A percentile compares a stretch with the other conserved stretches of the same genome.
Conservation (phyloP, 2,113 vertebrate species). For the Pholis gunnellus region DNA sequence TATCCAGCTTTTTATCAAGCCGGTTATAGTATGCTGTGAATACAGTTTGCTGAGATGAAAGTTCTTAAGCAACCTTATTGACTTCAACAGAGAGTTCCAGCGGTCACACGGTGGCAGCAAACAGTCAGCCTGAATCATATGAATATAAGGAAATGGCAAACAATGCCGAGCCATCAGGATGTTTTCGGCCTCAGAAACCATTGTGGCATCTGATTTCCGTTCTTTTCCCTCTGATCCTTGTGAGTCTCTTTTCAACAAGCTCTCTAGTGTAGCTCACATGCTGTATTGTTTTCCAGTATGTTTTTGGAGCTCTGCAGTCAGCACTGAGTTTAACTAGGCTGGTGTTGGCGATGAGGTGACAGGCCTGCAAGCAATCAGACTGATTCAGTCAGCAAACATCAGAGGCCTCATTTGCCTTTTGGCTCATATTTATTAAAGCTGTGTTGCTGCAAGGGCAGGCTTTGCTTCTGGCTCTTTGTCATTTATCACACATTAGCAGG, state of each 20-base stretch:
- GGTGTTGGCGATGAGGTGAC: conserved; percentile 69
- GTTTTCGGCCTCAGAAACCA: conserved; percentile 59
- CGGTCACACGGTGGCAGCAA: conserved; percentile 72
- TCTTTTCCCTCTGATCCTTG: not conserved
- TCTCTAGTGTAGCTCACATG: not conserved
- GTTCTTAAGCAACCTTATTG: not conserved
- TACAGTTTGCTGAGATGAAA: not conserved
- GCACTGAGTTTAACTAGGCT: conserved; percentile 34
- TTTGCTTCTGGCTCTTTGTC: conserved; percentile 56
- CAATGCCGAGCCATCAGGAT: conserved; percentile 31
- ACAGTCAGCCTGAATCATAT: conserved; percentile 3
- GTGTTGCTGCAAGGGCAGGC: conserved; percentile 52
- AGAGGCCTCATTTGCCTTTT: conserved; percentile 29
- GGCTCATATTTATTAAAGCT: conserved; percentile 46
- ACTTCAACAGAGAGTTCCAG: conserved; percentile 29
- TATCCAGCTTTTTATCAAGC: not conserved
- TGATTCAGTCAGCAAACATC: conserved; percentile 63
- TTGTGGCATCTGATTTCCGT: conserved; percentile 58
- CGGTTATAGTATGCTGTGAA: not conserved
- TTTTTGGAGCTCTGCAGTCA: conserved; percentile 5
- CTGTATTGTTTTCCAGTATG: not conserved
- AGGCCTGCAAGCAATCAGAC: conserved; percentile 60
- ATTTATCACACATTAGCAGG: conserved; percentile 68
- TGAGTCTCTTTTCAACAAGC: conserved; percentile 10
- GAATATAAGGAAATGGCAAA: conserved; percentile 28